These are phyloP conservation scores for Papilio dardanus DNA, from an alignment of 1,140 invertebrate species.

Conservation along the genomic window DNA sequence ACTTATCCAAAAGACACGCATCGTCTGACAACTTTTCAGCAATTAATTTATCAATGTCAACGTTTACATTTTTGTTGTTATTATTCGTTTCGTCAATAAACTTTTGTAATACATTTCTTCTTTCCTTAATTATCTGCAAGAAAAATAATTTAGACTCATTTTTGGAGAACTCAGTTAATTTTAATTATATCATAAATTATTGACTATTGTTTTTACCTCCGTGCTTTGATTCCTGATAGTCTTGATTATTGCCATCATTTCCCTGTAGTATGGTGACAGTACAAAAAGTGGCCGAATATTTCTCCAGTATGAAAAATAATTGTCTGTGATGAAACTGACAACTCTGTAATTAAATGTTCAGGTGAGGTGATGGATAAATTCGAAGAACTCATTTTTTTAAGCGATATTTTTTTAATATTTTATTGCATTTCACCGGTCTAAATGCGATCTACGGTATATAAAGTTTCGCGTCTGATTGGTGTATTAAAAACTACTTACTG, in stretches of 20 bases:
- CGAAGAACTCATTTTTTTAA: no score
- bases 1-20: slow-evolving; percentile 52
- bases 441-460: no score
- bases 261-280: slow-evolving; percentile 46
- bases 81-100: slow-evolving; percentile 41
- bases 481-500: slow-evolving; percentile 40
- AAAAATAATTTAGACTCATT: neutral
- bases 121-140: slow-evolving; percentile 43
- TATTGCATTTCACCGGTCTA: no score
- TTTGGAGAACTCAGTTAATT: neutral
- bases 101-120: slow-evolving; percentile 40
- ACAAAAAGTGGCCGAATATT: slow-evolving; percentile 47
- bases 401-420: no score
- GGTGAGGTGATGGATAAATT: no score
- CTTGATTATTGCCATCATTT: slow-evolving; percentile 50
- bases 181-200: neutral
- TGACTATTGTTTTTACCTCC: slow-evolving; percentile 39
- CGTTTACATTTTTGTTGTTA: slow-evolving; percentile 43
- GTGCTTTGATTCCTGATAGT: slow-evolving; percentile 44
- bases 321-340: slow-evolving; percentile 48
- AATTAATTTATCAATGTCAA: slow-evolving; percentile 43
- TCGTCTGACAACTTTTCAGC: slow-evolving; percentile 44
- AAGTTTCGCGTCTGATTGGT: no score
- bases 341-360: slow-evolving; percentile 50
- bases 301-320: slow-evolving; percentile 57